Evolutionary conservation across 1,140 invertebrate genomes (phyloP), one percentile per base, ranked within the genome.

Genomic region (Ostrea denselamellosa): DNA sequence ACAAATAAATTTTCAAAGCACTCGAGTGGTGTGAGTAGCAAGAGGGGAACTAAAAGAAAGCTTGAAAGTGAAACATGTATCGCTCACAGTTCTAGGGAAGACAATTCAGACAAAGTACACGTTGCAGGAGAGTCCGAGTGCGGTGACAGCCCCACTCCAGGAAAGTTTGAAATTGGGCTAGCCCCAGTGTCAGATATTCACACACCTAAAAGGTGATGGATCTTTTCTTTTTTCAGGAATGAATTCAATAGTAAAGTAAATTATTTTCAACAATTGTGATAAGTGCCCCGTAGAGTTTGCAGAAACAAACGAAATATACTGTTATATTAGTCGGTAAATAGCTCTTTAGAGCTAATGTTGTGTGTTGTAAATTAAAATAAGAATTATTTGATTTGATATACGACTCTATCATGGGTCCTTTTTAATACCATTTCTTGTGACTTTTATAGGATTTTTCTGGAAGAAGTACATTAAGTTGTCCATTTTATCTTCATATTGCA

Each of bases 201-300:
- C 17, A 85, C 83, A 19, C 83, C 83, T 17, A 85, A 85, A 85
- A 85, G 83, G 83, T 85, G 34, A 83, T 19, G 52, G 9, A 52
- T 14, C 5, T 51, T 81, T 22, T 19, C 12, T 83, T 5, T 51
- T 51, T 19, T 44, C 12, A 52, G 25, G 12, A n/a, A n/a, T n/a
- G n/a, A n/a, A n/a, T 65, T 19, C 22, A 19, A 19, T 65, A 22
- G 17, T 7, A 17, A 2, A 65, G 22, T 22, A 65, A 17, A 19
- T 17, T 19, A 65, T 19, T 1, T 65, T 19, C 22, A 19, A 65
- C 62, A 65, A 44, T 44, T 44, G 34, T 44, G 34, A 44, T 44
- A 44, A 44, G 34, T 44, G 34, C 34, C 1, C 34, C 34, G 5
- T 44, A 44, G 1, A 44, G 34, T 44, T 44, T 44, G 34, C 34